Conservation (phyloP, 2,113 vertebrate species). For the Poeciliopsis prolifica region DNA sequence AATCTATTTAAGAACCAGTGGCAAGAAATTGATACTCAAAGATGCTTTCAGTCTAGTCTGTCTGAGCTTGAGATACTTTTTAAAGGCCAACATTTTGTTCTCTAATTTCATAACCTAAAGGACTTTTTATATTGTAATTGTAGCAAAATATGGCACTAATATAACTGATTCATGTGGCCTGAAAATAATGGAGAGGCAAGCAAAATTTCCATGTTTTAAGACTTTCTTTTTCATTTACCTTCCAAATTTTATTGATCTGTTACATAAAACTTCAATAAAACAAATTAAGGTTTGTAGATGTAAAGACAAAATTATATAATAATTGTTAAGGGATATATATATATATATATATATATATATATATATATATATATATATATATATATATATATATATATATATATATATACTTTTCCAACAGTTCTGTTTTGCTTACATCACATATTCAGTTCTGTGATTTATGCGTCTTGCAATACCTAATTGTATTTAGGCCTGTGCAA, state of each 20-base stretch:
- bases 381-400: no score
- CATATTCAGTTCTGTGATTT: not conserved
- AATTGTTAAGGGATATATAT: not conserved
- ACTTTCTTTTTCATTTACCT: no score
- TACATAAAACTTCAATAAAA: not conserved
- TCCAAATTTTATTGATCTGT: not conserved
- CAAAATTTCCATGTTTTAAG: not conserved
- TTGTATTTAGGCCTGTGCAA: constrained; percentile 26
- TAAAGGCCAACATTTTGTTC: no score
- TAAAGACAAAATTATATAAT: not conserved
- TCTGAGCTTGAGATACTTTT: no score
- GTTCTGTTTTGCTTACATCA: not conserved
- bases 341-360: no score
- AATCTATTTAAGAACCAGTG: not conserved
- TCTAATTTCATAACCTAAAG: no score
- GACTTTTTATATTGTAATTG: no score
- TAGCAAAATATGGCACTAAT: no score
- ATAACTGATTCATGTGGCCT: no score
- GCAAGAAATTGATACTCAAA: not conserved
- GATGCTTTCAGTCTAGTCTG: not conserved
- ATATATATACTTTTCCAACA: not conserved
- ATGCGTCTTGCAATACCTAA: not conserved
- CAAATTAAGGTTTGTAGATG: not conserved
- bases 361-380: no score
- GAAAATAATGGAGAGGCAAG: not conserved